Base-by-base conservation (phyloP, 2,113 vertebrate species). In the Lanius ludovicianus region DNA sequence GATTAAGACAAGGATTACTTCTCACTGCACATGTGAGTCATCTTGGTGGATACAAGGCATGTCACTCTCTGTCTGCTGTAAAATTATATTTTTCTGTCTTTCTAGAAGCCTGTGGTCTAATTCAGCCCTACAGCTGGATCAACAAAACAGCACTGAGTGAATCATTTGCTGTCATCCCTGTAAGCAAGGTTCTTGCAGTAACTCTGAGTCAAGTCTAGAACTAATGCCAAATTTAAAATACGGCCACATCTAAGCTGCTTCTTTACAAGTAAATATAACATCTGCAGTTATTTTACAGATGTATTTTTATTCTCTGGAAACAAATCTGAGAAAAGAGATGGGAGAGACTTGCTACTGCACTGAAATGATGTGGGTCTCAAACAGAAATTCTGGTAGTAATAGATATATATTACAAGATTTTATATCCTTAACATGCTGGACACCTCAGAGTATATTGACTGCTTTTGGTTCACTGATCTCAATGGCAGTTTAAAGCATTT, bases 51-150 rank as follows among this genome's bases (percentile, higher is more conserved):
- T 89, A 53, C 65, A 89, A 95, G 86, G 47, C 83, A 92, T 89
- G 93, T 75, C 92, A 94, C 62, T 87, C 57, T 86, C 65, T 86
- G 78, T 93, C 94, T 93, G 88, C 70, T 90, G 53, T 67, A 85
- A 94, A 95, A 92, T 76, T 76, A 37, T 69, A 63, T 88, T 94
- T 90, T 94, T 91, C 33, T 86, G 23, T 82, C 75, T 96, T 94
- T 90, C 62, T 84, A 75, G 59, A 94, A 95, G 93, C 90, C 62
- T 89, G 91, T 84, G 84, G 81, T 93, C 85, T 93, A 95, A 92
- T 91, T 95, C 81, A 95, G 65, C 76, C 92, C 80, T 94, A 73
- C 90, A 96, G 92, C 95, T 96, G 94, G 64, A 94, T 95, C 92
- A 96, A 96, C 93, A 90, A 87, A 92, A 96, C 77, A 92, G 41